These are phyloP conservation scores for Mus caroli DNA, from an alignment of 2,797 vertebrate species.

Conservation along the genomic window DNA sequence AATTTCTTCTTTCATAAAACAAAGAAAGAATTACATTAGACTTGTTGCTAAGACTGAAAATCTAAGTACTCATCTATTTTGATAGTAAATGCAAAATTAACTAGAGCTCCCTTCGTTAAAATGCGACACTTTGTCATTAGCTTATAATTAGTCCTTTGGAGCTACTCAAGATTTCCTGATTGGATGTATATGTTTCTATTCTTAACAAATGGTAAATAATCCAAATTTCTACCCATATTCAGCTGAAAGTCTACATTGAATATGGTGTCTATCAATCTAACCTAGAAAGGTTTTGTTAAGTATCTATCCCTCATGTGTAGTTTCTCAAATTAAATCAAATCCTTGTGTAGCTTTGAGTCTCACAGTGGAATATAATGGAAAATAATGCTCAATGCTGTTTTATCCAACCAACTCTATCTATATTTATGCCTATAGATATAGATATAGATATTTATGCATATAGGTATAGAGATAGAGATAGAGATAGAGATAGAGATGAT, in stretches of 20 bases:
- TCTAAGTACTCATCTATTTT: not conserved
- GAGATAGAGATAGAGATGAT: too few relatives aligned
- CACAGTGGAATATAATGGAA: not conserved
- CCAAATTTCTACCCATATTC: not conserved
- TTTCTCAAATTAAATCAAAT: slow-evolving; percentile 17
- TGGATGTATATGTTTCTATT: not conserved
- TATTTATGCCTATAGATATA: too few relatives aligned
- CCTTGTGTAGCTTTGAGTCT: slow-evolving; percentile 9
- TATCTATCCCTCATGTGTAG: not conserved
- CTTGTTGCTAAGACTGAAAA: not conserved
- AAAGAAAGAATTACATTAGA: not conserved
- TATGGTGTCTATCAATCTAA: not conserved
- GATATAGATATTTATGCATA: too few relatives aligned
- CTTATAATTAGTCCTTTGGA: not conserved
- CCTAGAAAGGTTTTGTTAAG: not conserved
- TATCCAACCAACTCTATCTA: not conserved
- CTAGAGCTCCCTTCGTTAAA: not conserved
- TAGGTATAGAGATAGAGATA: too few relatives aligned
- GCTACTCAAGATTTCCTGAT: not conserved
- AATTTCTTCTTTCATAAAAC: not conserved
- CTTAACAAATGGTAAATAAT: not conserved
- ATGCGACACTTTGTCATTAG: not conserved
- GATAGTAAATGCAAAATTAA: not conserved
- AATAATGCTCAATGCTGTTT: not conserved
- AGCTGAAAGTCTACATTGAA: not conserved